A percentile compares a stretch with the other conserved stretches of the same genome.
Conservation (phyloP, 2,888 invertebrate genomes). For the Troilus luridus region DNA sequence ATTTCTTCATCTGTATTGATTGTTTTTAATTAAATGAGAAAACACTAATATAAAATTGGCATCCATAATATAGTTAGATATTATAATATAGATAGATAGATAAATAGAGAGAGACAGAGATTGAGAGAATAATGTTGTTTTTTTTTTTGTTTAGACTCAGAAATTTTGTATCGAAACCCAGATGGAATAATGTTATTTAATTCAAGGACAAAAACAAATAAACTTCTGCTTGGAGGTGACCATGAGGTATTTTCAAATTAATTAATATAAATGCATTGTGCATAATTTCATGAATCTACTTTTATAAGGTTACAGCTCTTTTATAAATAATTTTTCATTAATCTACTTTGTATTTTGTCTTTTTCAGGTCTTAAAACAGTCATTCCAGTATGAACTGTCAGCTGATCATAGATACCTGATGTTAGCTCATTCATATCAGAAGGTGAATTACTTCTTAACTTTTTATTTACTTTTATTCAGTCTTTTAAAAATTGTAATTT, state of each 20-base stretch:
- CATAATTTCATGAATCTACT: neutral
- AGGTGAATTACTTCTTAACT: constrained; percentile 70
- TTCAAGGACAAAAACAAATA: constrained; percentile 69
- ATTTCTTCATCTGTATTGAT: neutral
- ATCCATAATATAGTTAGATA: neutral
- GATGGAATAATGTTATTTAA: constrained; percentile 73
- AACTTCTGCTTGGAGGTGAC: constrained; percentile 71
- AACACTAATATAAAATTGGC: neutral
- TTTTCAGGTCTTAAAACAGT: constrained; percentile 68
- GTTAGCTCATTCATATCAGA: constrained; percentile 76
- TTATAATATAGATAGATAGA: no score
- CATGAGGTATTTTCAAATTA: constrained; percentile 70
- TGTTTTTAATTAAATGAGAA: neutral
- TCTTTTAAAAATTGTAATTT: neutral
- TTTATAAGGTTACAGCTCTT: neutral
- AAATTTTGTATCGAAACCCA: constrained; percentile 77
- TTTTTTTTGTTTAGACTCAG: constrained; percentile 71
- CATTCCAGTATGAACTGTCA: constrained; percentile 75
- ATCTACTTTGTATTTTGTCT: constrained; percentile 53
- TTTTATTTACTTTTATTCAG: neutral
- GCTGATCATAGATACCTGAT: constrained; percentile 77
- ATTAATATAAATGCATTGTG: constrained; percentile 55
- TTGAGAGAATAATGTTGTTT: neutral
- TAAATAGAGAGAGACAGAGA: no score
- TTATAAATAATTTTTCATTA: neutral